Percentiles rank a stretch among this genome's conserved stretches.
Conservation (phyloP, 2,113 vertebrate species). For the Phylloscopus trochiloides region DNA sequence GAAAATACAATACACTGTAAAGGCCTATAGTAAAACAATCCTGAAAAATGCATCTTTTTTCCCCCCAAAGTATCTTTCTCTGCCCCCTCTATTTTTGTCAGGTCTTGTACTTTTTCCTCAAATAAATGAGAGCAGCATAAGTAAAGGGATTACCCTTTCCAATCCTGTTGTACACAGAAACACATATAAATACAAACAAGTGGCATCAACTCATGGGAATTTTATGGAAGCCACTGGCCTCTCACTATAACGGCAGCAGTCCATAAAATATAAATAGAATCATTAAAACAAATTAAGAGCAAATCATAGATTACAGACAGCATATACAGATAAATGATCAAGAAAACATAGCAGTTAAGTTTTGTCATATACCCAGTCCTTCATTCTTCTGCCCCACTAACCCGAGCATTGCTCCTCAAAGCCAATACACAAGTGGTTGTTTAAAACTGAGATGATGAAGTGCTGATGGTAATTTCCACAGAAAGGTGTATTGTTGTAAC, state of each 20-base stretch:
- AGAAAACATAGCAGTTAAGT: not conserved
- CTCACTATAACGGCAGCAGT: not conserved
- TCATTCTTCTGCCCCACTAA: not conserved
- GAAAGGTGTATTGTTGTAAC: not conserved
- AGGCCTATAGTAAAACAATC: not conserved
- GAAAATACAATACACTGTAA: not conserved
- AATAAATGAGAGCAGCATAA: not conserved
- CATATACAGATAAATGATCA: not conserved
- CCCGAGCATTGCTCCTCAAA: rapidly evolving
- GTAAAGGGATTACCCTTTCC: not conserved
- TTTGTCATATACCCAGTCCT: not conserved
- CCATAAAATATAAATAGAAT: not conserved
- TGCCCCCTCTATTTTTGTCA: not conserved
- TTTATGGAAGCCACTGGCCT: not conserved
- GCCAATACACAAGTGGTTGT: not conserved
- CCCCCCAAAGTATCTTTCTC: not conserved
- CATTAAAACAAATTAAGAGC: not conserved
- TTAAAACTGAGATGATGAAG: not conserved
- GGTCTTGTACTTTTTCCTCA: not conserved
- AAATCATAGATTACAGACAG: not conserved
- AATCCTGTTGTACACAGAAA: not conserved
- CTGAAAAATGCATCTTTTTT: not conserved
- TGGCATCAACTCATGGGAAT: not conserved
- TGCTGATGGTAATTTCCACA: not conserved
- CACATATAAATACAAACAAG: not conserved